Evolutionary conservation across 2,888 invertebrate genomes (phyloP).

Genomic region (Latrodectus hesperus): DNA sequence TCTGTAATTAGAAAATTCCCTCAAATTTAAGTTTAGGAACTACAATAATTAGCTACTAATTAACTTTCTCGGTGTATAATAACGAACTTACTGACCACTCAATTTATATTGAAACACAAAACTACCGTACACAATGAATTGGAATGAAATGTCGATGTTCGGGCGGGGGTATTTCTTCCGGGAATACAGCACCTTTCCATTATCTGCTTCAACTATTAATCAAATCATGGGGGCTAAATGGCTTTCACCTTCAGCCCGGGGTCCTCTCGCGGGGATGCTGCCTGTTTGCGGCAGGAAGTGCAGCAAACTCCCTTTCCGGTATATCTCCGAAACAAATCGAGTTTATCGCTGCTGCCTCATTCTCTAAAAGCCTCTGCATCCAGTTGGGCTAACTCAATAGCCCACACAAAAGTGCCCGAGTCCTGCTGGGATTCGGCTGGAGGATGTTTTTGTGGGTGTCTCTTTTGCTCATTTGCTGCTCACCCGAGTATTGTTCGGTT

Average conservation of each 20-base stretch:
- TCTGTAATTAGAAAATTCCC: too few relatives aligned
- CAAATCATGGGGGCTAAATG: constrained; percentile 38
- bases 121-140: too few relatives aligned
- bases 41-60: too few relatives aligned
- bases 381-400: constrained; percentile 33
- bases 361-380: constrained; percentile 20
- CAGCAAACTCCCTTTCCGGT: constrained; percentile 1
- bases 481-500: too few relatives aligned
- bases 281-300: constrained; percentile 1
- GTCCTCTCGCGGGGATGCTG: neutral
- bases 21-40: too few relatives aligned
- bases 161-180: neutral
- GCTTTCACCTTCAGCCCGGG: constrained; percentile 22
- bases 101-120: too few relatives aligned
- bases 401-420: neutral
- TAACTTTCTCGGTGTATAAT: too few relatives aligned
- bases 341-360: neutral
- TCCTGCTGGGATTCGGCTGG: constrained; percentile 11
- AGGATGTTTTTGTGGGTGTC: neutral
- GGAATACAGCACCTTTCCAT: constrained; percentile 31
- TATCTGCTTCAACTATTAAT: constrained; percentile 15
- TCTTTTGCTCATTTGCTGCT: too few relatives aligned
- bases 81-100: too few relatives aligned
- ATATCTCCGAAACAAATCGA: constrained; percentile 16
- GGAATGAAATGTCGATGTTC: too few relatives aligned